Percentiles rank a stretch among this genome's conserved stretches.
phyloP scores from a whole-genome alignment of 2,888 invertebrate genomes.

The Sphecodes monilicornis region DNA sequence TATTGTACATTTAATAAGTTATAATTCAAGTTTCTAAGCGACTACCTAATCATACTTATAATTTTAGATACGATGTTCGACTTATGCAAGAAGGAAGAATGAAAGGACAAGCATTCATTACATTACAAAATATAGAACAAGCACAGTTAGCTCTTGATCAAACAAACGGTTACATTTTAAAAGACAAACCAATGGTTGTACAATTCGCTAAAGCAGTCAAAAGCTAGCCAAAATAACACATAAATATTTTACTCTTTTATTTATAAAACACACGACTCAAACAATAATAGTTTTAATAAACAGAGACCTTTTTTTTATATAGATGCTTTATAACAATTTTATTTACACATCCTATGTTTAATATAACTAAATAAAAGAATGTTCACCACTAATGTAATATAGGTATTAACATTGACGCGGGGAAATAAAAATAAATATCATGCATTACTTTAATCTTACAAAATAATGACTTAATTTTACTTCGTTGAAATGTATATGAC shows the following conservation, averaged over 20 bases:
- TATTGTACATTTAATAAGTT: neutral
- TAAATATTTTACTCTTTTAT: slow-evolving; percentile 13
- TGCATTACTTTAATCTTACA: neutral
- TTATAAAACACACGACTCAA: slow-evolving; percentile 2
- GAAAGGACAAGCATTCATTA: slow-evolving; percentile 98
- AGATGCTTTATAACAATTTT: neutral
- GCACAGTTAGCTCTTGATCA: slow-evolving; percentile 92
- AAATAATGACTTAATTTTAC: neutral
- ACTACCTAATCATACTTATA: slow-evolving; percentile 29
- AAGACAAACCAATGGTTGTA: slow-evolving; percentile 96
- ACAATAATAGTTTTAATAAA: slow-evolving; percentile 41
- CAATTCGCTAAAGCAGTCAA: slow-evolving; percentile 89
- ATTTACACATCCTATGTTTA: neutral
- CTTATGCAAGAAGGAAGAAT: slow-evolving; percentile 97
- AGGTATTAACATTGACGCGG: neutral
- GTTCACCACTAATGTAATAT: neutral
- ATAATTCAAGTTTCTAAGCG: no score
- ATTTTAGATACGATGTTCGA: slow-evolving; percentile 88
- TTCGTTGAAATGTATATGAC: neutral
- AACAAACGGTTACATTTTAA: slow-evolving; percentile 94
- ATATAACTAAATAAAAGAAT: neutral
- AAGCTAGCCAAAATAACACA: slow-evolving; percentile 53
- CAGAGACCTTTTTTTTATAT: neutral
- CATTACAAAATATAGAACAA: slow-evolving; percentile 89
- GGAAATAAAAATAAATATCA: neutral